Evolutionary conservation across 1,140 invertebrate species (phyloP), one percentile per base, ranked within the genome.

Genomic region (Melitaea cinxia): DNA sequence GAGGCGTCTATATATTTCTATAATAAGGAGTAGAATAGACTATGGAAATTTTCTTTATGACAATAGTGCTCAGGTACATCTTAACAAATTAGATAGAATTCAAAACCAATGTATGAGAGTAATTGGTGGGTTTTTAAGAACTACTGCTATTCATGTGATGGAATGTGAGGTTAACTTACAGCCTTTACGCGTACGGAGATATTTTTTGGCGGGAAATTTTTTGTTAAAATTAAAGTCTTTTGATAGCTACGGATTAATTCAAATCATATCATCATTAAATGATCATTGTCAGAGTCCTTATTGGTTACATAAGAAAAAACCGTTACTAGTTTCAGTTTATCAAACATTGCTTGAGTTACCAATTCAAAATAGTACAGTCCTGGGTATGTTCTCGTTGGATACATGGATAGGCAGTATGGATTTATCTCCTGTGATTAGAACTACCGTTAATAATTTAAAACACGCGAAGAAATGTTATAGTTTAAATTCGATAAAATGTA

Each of bases 101-200:
- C 65, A 33, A 33, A 33, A 33, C 12, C 3, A 9, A 9, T 33
- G 30, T 5, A 33, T 65, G 19, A 28, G 68, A 0, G 50, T 64
- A 26, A 63, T 50, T 3, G 63, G 62, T 9, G 12, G 30, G 1
- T 33, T 33, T 74, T 63, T 75, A 28, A 63, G 21, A 54, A 58
- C 21, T 23, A 68, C 65, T 5, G 68, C 64, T 14, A 62, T 70
- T 21, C 67, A 73, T 17, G 67, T 70, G 1, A 74, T 71, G 72
- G 65, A 71, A 37, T 64, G 50, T 24, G 72, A 75, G 21, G 5
- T 72, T 0, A 53, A 57, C 61, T n/a, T 75, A 9, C 54, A 39
- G 10, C 65, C 70, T 4, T 35, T 72, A 10, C 21, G 26, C 55
- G 17, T 72, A 24, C 35, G 73, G 9, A 53, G 72, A 52, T 23